These are phyloP conservation scores for Grus americana DNA, from an alignment of 2,113 vertebrate genomes.

Conservation along the genomic window DNA sequence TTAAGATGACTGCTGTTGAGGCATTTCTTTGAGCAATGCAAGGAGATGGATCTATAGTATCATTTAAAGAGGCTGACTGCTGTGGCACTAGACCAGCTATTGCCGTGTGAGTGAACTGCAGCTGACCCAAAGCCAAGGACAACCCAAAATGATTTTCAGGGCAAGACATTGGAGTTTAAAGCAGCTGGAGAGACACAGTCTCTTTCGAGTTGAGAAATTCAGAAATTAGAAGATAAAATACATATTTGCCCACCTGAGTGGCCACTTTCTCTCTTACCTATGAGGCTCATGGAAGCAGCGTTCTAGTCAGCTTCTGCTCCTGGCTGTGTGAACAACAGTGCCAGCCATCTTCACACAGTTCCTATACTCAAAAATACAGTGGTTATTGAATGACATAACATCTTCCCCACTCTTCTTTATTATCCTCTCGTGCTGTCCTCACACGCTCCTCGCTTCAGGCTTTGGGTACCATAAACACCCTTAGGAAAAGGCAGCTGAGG, in stretches of 20 bases:
- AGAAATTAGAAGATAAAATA: not conserved
- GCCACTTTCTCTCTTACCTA: not conserved
- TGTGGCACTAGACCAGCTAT: not conserved
- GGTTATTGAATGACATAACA: not conserved
- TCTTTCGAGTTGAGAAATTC: not conserved
- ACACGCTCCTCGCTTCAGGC: not conserved
- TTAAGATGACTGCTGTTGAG: not conserved
- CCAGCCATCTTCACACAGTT: not conserved
- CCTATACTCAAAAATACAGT: not conserved
- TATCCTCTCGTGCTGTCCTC: not conserved
- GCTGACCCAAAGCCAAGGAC: not conserved
- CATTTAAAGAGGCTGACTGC: not conserved
- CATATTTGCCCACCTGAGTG: not conserved
- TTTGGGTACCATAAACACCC: not conserved
- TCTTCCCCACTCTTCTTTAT: not conserved
- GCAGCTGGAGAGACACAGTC: not conserved
- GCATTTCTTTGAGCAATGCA: not conserved
- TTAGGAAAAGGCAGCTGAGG: not conserved
- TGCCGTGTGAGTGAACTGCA: not conserved
- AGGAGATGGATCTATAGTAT: not conserved
- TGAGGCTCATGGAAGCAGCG: not conserved
- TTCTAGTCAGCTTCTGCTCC: not conserved
- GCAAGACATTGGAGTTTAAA: not conserved
- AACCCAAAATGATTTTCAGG: not conserved
- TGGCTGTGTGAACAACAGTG: not conserved